phyloP scores from a whole-genome alignment of 2,888 invertebrate genomes.

The Stenurella melanura region DNA sequence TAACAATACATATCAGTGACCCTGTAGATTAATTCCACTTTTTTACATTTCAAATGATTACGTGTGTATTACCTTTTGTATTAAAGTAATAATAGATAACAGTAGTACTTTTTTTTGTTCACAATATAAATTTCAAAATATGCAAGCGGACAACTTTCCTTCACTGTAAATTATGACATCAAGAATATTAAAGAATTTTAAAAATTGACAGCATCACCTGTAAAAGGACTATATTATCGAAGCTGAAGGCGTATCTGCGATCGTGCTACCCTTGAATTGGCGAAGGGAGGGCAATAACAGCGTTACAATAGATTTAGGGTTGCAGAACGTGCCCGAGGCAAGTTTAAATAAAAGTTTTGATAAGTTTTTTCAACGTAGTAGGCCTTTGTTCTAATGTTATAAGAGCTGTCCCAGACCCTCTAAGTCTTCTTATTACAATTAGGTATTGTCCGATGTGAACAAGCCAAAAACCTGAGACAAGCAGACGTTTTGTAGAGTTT shows the following conservation, averaged over 20 bases:
- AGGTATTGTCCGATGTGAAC: background rate
- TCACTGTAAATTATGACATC: background rate
- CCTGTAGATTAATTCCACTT: too few species aligned
- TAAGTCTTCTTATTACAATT: conserved; percentile 6
- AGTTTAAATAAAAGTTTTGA: conserved; percentile 39
- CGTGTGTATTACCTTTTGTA: too few species aligned
- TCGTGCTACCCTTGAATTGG: conserved; percentile 25
- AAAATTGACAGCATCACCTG: conserved; percentile 11
- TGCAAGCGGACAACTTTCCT: background rate
- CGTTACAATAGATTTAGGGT: conserved; percentile 36
- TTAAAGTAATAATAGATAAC: too few species aligned
- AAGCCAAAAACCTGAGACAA: background rate
- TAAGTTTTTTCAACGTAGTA: conserved; percentile 30
- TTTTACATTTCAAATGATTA: too few species aligned
- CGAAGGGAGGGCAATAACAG: conserved; percentile 14
- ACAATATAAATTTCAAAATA: too few species aligned
- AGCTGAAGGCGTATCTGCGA: conserved; percentile 16
- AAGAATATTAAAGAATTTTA: conserved; percentile 15
- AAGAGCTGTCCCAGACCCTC: background rate
- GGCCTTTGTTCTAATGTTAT: conserved; percentile 27
- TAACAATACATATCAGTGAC: too few species aligned
- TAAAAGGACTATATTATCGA: conserved; percentile 13
- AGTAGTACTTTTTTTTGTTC: too few species aligned
- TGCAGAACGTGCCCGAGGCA: conserved; percentile 33
- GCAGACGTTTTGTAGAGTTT: too few species aligned